Evolutionary conservation across 2,888 invertebrate species (phyloP).

Genomic region (Halictus ligatus): DNA sequence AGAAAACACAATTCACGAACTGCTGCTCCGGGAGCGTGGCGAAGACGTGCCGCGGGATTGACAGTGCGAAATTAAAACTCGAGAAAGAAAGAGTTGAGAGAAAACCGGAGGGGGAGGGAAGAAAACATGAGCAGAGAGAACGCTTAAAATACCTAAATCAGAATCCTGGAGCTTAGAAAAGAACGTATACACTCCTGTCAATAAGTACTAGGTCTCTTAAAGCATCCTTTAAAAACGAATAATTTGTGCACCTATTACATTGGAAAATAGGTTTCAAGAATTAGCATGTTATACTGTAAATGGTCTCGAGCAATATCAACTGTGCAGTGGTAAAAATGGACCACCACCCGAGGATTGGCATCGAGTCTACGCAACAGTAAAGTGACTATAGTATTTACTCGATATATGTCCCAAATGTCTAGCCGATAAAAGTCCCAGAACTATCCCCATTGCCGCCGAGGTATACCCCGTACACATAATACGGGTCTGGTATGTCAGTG

Average conservation of each 20-base stretch:
- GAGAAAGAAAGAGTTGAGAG: not conserved
- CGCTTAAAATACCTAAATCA: not conserved
- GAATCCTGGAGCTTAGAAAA: not conserved
- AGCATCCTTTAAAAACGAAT: not conserved
- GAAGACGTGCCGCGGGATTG: not conserved
- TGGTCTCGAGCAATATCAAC: not conserved
- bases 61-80: not conserved
- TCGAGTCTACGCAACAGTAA: no score
- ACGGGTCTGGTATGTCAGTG: no score
- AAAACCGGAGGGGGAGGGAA: not conserved
- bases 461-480: no score
- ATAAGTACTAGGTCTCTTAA: no score
- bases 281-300: no score
- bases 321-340: not conserved
- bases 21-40: not conserved
- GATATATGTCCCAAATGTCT: no score
- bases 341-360: not conserved
- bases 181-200: not conserved
- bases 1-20: conserved; percentile 1
- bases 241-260: not conserved
- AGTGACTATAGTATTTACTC: no score
- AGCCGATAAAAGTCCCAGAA: no score
- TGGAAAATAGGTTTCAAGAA: not conserved
- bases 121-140: not conserved
- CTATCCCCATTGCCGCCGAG: no score